Evolutionary conservation across 2,888 invertebrate genomes (phyloP), one percentile per base, ranked within the genome.

Genomic region (Philereme vetulata): DNA sequence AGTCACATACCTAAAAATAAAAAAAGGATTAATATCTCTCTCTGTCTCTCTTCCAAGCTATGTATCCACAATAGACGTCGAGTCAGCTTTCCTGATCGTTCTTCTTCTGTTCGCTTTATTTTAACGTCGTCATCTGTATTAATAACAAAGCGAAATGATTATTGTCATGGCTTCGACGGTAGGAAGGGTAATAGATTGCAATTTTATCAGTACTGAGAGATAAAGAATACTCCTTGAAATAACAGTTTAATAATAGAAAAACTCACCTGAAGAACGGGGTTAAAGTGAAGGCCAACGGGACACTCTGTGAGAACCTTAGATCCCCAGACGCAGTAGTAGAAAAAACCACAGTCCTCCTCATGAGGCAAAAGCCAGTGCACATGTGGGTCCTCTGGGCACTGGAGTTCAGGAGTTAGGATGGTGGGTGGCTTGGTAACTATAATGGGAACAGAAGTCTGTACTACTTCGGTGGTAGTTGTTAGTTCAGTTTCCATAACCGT

Each of bases 281-380:
- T 86, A 73, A 89, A 89, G 65, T 87, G 83, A 34, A 85, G 67
- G 0, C 65, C 57, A 0, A 38, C 9, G 1, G 84, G 65, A 47
- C 88, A 89, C 33, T 71, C n/a, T 33, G 75, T 74, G n/a, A 68
- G 65, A 2, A 82, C 76, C 55, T 73, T 76, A 8, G 71, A 49
- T 51, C 88, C 88, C 81, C 83, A 83, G 35, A 85, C 84, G 66
- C 90, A 90, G 67, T 84, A 82, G 67, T 87, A 89, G 80, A 88
- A 90, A 4, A 72, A 62, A 55, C 77, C 82, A 68, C 87, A 88
- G 54, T 84, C 72, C 8, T 67, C 60, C 57, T 77, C 78, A 58
- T 85, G 80, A 3, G 88, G 85, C 60, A 88, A 64, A 4, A 88
- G 74, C 88, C 86, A 86, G 71, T 87, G 86, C 35, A 83, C 70